Conservation (phyloP, 2,113 vertebrate genomes). For the Edolisoma coerulescens region DNA sequence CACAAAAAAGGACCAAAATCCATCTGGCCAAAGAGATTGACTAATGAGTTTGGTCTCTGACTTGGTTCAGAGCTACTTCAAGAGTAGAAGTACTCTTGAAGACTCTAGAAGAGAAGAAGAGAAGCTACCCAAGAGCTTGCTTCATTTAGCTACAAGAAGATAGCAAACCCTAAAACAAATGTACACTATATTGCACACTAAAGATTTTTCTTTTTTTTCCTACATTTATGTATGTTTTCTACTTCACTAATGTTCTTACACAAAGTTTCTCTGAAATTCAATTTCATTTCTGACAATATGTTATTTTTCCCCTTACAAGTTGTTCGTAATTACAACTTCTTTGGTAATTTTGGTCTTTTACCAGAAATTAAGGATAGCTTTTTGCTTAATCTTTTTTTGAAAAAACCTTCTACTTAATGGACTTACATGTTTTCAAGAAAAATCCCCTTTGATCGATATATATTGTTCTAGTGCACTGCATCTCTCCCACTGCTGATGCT, state of each 20-base stretch:
- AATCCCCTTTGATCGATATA: background rate
- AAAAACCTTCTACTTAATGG: background rate
- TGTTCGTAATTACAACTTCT: background rate
- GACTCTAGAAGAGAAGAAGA: no score
- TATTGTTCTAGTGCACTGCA: background rate
- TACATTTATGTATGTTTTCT: background rate
- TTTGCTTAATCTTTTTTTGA: background rate
- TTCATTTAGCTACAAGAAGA: background rate
- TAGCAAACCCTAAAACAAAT: background rate
- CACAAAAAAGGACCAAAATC: background rate
- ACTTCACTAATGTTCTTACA: background rate
- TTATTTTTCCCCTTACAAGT: background rate
- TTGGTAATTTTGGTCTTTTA: background rate
- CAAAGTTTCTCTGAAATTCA: background rate
- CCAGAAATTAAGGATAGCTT: background rate
- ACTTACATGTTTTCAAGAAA: background rate
- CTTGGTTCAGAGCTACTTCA: no score
- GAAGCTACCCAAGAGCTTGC: no score
- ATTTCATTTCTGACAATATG: background rate
- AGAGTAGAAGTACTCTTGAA: no score
- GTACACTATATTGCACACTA: background rate
- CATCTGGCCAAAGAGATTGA: background rate
- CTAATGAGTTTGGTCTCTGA: background rate
- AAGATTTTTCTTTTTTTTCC: background rate
- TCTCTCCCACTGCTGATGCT: background rate